Evolutionary conservation across 2,113 vertebrate species (phyloP), one percentile per base, ranked within the genome.

Genomic region (Glaucidium brasilianum): DNA sequence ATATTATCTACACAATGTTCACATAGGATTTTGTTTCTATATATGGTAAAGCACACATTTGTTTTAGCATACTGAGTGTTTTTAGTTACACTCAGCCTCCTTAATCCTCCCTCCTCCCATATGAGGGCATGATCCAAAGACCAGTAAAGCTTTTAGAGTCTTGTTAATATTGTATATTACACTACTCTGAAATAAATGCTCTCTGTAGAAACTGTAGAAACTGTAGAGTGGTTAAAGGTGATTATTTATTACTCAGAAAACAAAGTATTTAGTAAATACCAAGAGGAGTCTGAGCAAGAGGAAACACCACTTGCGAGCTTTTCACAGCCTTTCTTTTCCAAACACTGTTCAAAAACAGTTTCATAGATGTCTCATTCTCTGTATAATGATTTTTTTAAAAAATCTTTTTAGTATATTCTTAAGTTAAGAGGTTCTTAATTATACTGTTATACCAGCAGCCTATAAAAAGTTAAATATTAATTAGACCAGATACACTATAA

Each of bases 1-100:
- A n/a, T 39, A 41, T 45, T 62, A 79, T 59, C 47, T 72, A 72
- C 62, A 60, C 52, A 41, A 41, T 9, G 41, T 69, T 86, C 63
- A 77, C 72, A 80, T 53, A 89, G 50, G 45, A 35, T 77, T 95
- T 89, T 80, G 12, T 80, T 94, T 73, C 95, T 91, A 92, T 86
- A 73, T 80, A 84, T 66, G 68, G 83, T 52, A 76, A 94, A 77
- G 49, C 43, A 45, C 49, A 86, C 19, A 2, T 80, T 73, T 86
- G 68, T 87, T 91, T 91, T 37, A 88, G 22, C 12, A 15, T 41
- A 78, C 43, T 80, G 49, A 59, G 19, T 84, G 81, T 2, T 91
- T 94, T 67, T 35, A 89, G 64, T n/a, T 67, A 71, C 52, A 47
- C 1, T 8, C 22, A 50, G 27, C 41, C 50, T 53, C 49, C 50